Evolutionary conservation across 2,888 invertebrate species (phyloP).

Genomic region (Andrena praecox): DNA sequence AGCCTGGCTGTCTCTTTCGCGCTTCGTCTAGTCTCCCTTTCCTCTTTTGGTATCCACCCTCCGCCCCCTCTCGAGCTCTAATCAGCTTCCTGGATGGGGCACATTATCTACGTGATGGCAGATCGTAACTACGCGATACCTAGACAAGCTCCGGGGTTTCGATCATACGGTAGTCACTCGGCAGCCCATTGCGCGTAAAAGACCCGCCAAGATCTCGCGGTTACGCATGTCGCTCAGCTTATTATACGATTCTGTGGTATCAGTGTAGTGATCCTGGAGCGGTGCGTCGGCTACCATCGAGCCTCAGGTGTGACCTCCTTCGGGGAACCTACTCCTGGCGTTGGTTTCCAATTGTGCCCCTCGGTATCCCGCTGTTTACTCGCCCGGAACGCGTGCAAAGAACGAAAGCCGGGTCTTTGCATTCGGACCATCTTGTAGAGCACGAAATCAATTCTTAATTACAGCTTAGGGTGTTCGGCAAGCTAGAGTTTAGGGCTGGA

Average conservation of each 20-base stretch:
- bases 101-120: slow-evolving; percentile 81
- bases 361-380: neutral
- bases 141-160: slow-evolving; percentile 64
- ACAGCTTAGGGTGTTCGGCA: too few species aligned
- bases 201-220: slow-evolving; percentile 61
- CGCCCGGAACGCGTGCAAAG: too few species aligned
- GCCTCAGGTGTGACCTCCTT: slow-evolving; percentile 48
- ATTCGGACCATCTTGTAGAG: too few species aligned
- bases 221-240: slow-evolving; percentile 60
- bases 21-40: slow-evolving; percentile 57
- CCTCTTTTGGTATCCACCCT: slow-evolving; percentile 76
- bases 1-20: slow-evolving; percentile 59
- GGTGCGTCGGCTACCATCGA: slow-evolving; percentile 24
- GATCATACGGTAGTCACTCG: slow-evolving; percentile 66
- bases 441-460: too few species aligned
- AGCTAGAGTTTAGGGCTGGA: neutral
- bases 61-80: slow-evolving; percentile 73
- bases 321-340: slow-evolving; percentile 21
- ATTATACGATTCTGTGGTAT: slow-evolving; percentile 44
- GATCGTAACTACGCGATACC: slow-evolving; percentile 78
- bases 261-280: slow-evolving; percentile 61
- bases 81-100: slow-evolving; percentile 82
- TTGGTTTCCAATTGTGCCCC: neutral
- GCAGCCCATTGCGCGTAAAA: slow-evolving; percentile 66
- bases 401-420: too few species aligned